Conservation (phyloP, 35 echinoderm and acorn worm genomes). For the Ophiothrix spiculata region DNA sequence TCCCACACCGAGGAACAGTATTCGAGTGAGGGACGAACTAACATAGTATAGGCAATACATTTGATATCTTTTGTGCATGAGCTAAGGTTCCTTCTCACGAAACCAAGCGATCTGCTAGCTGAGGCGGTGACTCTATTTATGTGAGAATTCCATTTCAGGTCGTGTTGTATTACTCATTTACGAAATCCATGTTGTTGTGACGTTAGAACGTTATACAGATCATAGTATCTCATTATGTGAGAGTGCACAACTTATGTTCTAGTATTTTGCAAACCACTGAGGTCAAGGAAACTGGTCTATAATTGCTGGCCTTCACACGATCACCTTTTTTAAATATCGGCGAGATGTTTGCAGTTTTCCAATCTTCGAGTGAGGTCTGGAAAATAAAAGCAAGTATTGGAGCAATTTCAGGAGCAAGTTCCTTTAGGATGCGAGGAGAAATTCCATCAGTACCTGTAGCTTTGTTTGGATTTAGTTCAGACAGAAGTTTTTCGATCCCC, state of each 20-base stretch:
- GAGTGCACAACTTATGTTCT: background rate
- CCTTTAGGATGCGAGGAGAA: background rate
- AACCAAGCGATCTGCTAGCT: no score
- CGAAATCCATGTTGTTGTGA: background rate
- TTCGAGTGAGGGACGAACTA: no score
- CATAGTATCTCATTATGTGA: background rate
- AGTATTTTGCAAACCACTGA: background rate
- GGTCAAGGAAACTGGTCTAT: background rate
- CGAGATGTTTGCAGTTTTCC: background rate
- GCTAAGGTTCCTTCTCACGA: no score
- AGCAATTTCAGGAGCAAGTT: background rate
- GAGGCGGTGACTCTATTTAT: no score
- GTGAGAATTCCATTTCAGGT: no score
- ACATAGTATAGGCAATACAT: no score
- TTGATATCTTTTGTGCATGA: no score
- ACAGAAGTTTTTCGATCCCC: background rate
- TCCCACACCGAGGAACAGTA: no score
- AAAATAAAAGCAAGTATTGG: background rate
- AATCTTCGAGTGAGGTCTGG: background rate
- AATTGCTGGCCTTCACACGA: background rate
- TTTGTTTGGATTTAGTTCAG: background rate
- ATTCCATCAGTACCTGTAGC: background rate
- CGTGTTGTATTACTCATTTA: no score
- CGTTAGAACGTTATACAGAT: background rate
- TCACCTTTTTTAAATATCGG: no score